Evolutionary conservation across 2,888 invertebrate species (phyloP), one percentile per base, ranked within the genome.

Genomic region (Patella depressa): DNA sequence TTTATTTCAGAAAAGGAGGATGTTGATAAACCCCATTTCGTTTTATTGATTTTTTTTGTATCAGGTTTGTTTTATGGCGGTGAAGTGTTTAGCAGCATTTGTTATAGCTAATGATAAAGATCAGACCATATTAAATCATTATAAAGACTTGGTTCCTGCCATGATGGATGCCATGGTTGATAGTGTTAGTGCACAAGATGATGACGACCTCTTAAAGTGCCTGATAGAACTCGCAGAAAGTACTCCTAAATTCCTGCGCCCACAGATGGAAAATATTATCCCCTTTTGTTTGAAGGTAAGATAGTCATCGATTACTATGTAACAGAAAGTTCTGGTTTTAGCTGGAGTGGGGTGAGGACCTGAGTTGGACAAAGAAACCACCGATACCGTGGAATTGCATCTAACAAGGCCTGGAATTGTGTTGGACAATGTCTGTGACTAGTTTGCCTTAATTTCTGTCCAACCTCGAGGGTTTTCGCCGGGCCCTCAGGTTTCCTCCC

Each of bases 101-200:
- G 95, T 99, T 80, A 93, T 97, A 82, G 94, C 96, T 65, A 97
- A 99, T 90, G 98, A 98, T 84, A 97, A 97, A 91, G 98, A 99
- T 90, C 94, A 95, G n/a, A 94, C 94, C 78, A 95, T 98, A 80
- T 95, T 97, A 86, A 96, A 96, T 91, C 96, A 96, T 88, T 97
- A 98, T 90, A 93, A 94, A 76, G 98, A 98, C 88, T 92, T 98
- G 73, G 92, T 99, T 81, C 95, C 96, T 9, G 88, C 88, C 11
- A 89, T 93, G 76, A 85, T 90, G 69, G 89, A 95, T 94, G 94
- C 95, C 73, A 94, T 95, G 70, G 95, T 95, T 34, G 95, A 96
- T 90, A 96, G 96, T 83, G 94, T 97, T 76, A 95, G 95, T 85
- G 94, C 95, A 85, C 96, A 96, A 53, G 98, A 98, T 90, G 98